Base-by-base conservation (phyloP, 2,797 vertebrate species). In the Alosa sapidissima region DNA sequence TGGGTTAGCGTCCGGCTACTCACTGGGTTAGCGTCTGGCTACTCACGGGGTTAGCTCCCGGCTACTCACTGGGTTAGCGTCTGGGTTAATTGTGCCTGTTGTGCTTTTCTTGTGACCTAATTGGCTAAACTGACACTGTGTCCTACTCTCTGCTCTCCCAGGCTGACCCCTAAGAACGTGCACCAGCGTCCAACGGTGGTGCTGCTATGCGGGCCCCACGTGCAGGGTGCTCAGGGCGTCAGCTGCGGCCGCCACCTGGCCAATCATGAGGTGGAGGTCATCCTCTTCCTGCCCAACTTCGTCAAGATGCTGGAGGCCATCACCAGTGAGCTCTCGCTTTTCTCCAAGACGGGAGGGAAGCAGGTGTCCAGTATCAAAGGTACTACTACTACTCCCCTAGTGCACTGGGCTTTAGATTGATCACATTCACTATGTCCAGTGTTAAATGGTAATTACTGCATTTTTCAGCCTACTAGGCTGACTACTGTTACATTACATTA, bases 151-250 rank as follows among this genome's bases (percentile, higher is more conserved):
- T 52, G 51, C 14, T 10, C 36, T 21, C 5, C 88, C 88, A 99
- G 98, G 90, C 94, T 99, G 87, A 99, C 98, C 81, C 98, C 98
- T 0, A 99, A 99, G 90, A 99, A 99, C n/a, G 95, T 99, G 82
- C 98, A 99, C 89, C 98, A 99, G 93, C 95, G 97, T 62, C 98
- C 98, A 49, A 98, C 97, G 0, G 98, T 99, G 24, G 98, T 97
- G 3, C 90, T 99, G 86, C 92, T 99, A 0, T 99, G 98, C 6
- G 98, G 98, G 5, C 98, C 98, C 11, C 98, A 99, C 0, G 96
- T 98, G 81, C 98, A 99, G 90, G 98, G 98, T 10, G 97, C 98
- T n/a, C 98, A 99, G 92, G 98, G 98, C 21, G 98, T 99, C 93
- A 98, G 98, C 92, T 99, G 98, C 0, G 98, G 98, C 0, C 96